Percentiles rank a stretch among this genome's conserved stretches.
Conservation (phyloP, 1,140 invertebrate genomes). For the Grapholita molesta region DNA sequence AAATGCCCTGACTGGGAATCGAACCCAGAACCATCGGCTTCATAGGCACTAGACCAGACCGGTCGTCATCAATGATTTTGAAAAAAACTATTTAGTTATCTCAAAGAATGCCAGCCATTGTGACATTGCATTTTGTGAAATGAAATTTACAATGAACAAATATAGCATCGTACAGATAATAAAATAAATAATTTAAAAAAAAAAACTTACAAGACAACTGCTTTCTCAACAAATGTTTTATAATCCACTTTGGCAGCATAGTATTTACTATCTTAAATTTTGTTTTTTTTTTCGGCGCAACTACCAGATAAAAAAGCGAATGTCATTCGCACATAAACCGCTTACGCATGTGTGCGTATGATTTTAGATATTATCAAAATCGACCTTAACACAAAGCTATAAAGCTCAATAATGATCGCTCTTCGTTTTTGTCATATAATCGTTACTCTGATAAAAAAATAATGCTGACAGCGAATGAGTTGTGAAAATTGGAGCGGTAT, state of each 20-base stretch:
- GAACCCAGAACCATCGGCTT: too few relatives aligned
- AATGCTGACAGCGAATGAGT: neutral
- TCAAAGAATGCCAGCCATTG: too few relatives aligned
- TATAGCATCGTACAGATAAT: neutral
- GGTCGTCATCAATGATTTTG: too few relatives aligned
- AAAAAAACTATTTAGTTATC: too few relatives aligned
- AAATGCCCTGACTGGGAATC: too few relatives aligned
- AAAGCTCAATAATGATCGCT: neutral
- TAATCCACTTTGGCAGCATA: neutral
- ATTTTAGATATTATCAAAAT: neutral
- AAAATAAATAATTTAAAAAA: neutral
- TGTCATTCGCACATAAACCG: neutral
- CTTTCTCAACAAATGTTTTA: neutral
- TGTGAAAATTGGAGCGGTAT: neutral
- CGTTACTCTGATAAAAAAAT: neutral
- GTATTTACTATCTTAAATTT: neutral
- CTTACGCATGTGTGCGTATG: neutral
- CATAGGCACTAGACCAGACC: too few relatives aligned
- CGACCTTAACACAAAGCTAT: neutral
- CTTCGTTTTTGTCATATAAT: neutral
- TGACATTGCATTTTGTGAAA: too few relatives aligned
- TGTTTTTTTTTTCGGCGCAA: neutral
- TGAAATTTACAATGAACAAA: neutral
- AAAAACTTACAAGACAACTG: neutral
- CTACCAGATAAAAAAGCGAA: neutral